phyloP scores from a whole-genome alignment of 2,797 vertebrate species.

The Oreortyx pictus region DNA sequence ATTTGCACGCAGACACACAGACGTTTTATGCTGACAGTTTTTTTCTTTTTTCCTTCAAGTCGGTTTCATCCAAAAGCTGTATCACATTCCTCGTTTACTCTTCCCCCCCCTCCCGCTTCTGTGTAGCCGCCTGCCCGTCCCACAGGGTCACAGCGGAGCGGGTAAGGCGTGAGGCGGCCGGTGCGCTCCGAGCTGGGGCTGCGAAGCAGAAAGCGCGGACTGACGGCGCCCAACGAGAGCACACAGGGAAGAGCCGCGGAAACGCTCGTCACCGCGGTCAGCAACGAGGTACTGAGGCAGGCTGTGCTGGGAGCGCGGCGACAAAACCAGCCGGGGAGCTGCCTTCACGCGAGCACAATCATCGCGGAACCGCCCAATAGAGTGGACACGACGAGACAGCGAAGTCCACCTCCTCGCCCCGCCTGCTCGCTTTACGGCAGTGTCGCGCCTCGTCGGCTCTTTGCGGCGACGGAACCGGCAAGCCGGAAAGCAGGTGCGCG shows the following conservation, averaged over 20 bases:
- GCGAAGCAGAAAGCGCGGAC: accelerated
- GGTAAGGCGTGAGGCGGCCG: accelerated
- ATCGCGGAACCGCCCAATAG: background rate
- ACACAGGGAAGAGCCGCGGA: accelerated
- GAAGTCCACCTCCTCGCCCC: background rate
- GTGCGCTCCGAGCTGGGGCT: background rate
- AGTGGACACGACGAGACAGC: accelerated
- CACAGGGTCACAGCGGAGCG: background rate
- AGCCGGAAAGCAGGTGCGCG: constrained; percentile 53
- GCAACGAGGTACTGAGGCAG: background rate
- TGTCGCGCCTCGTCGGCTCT: background rate
- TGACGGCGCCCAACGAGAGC: accelerated
- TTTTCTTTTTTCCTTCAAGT: background rate
- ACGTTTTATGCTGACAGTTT: accelerated
- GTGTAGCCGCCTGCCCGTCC: accelerated
- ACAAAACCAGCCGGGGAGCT: background rate
- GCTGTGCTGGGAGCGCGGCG: background rate
- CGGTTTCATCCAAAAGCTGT: background rate
- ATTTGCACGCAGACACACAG: too few relatives aligned
- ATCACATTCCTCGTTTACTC: background rate
- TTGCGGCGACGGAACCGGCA: constrained; percentile 21
- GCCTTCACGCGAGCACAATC: background rate
- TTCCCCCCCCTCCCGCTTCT: background rate
- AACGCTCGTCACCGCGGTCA: accelerated
- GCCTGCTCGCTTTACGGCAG: constrained; percentile 14